Evolutionary conservation across 2,888 invertebrate genomes (phyloP), one percentile per base, ranked within the genome.

Genomic region (Drosophila aldrichi): DNA sequence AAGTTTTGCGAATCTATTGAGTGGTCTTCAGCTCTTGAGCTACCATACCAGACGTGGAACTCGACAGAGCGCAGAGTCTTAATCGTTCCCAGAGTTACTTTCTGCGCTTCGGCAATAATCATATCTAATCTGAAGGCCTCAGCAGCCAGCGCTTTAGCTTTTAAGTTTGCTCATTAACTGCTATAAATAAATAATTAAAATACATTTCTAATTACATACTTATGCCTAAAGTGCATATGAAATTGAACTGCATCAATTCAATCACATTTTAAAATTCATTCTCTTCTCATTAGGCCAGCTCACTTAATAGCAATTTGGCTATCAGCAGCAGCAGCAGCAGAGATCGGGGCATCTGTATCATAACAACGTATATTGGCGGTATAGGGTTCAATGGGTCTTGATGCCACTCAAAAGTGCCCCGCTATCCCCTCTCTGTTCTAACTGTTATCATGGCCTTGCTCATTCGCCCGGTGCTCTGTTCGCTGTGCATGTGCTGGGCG

Each of bases 401-500:
- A 6, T 38, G 4, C 32, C 32, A 51, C 18, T 40, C 52, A 29
- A 20, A n/a, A 2, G 2, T 18, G 38, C 16, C 20, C 38, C 32
- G 36, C 4, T 10, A 32, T 32, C 14, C 9, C 10, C 29, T 34
- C 12, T 40, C 34, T 41, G 16, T 25, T 52, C 29, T 63, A 36
- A 6, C n/a, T 38, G 10, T n/a, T 22, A 22, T n/a, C 6, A 9
- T 10, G 10, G 5, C 7, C n/a, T 18, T 7, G 38, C 10, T 10
- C 38, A 44, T 8, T 52, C 44, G 22, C 34, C 46, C 32, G 40
- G 14, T 49, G 12, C 34, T 25, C 22, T n/a, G 48, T n/a, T 10
- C 32, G 57, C 41, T 36, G 65, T 64, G 60, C 54, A 40, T 66
- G 68, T 70, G 57, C 46, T 70, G 34, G 58, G 48, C 79, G 76